Base-by-base conservation (phyloP, 2,797 vertebrate genomes). In the Channa striata region DNA sequence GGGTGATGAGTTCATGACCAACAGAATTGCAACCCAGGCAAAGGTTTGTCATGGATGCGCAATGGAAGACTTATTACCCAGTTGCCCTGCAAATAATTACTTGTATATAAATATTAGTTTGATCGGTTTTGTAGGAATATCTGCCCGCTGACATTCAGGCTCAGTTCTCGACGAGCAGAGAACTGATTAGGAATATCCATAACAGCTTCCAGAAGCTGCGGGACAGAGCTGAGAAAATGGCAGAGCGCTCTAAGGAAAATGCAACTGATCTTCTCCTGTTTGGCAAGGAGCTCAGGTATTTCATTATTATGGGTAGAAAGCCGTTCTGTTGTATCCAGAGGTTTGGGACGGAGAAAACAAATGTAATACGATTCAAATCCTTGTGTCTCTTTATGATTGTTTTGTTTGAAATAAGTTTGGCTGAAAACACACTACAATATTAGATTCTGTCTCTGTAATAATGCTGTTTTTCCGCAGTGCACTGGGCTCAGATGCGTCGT, bases 1-100 rank as follows among this genome's bases (percentile, higher is more conserved):
- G 1, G 98, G 98, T 3, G 98, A 99, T 19, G 98, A 99, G 81
- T 99, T 99, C 88, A 89, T 98, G 94, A 97, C 93, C 20, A 97
- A 95, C 87, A 95, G 92, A 87, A 85, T 96, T 51, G 95, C 97
- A 56, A 92, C 96, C 0, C 95, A 90, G 67, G 97, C 97, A 20
- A 99, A 99, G 97, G 98, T 99, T 92, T 59, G 68, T 73, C 33
- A 20, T 37, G 11, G 8, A 16, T 25, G 4, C 13, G 0, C 8
- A 9, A 5, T 1, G 5, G 11, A 60, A 21, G 23, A 56, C 30
- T 6, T 2, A 2, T 4, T 10, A 20, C 8, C 0, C 16, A 6
- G 8, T n/a, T n/a, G 13, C 2, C 25, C 3, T 3, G 3, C 0
- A 21, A 61, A 57, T 0, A 43, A 36, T 23, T 2, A 2, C 4